These are phyloP conservation scores for Leucophenga montana DNA, from an alignment of 2,888 invertebrate genomes.

Conservation along the genomic window DNA sequence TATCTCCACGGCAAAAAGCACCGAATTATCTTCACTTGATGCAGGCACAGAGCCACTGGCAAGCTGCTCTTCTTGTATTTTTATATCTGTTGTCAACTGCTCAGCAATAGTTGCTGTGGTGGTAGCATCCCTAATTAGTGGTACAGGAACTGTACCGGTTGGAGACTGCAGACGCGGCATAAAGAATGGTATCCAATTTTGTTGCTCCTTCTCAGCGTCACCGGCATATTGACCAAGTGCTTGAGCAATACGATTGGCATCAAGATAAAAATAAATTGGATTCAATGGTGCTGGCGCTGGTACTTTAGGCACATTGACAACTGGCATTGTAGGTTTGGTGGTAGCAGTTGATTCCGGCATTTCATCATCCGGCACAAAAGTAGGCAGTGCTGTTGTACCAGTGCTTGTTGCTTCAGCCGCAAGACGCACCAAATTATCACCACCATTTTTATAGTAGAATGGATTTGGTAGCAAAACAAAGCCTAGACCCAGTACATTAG, in stretches of 20 bases:
- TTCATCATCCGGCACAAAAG: not conserved
- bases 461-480: slow-evolving; percentile 21
- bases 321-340: not conserved
- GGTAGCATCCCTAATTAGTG: no score
- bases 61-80: no score
- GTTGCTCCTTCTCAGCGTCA: not conserved
- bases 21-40: not conserved
- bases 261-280: slow-evolving; percentile 23
- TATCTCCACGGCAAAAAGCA: slow-evolving; percentile 17
- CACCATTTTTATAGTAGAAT: slow-evolving; percentile 3
- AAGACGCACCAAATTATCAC: not conserved
- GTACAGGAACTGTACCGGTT: no score
- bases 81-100: no score
- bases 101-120: no score
- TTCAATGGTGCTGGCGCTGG: not conserved
- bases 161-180: not conserved
- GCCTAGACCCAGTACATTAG: slow-evolving; percentile 6
- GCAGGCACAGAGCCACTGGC: not conserved
- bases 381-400: not conserved
- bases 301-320: not conserved
- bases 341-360: not conserved
- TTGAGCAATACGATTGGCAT: slow-evolving; percentile 9
- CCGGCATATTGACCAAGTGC: not conserved
- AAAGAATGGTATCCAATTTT: slow-evolving; percentile 6
- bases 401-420: not conserved